Conservation (phyloP, 2,113 vertebrate genomes). For the Brachionichthys hirsutus region DNA sequence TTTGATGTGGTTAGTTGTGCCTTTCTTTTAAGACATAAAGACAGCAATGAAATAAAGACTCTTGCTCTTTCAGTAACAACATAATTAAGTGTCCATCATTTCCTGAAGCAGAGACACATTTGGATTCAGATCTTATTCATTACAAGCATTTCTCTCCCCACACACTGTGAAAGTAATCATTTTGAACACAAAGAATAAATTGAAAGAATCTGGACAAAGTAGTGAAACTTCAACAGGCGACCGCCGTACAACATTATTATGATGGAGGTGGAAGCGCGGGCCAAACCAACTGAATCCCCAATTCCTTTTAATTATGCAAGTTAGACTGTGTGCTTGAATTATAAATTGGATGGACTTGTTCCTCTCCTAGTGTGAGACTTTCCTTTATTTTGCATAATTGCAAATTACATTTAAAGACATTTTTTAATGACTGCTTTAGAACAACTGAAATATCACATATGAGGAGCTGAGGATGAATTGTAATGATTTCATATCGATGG, state of each 20-base stretch:
- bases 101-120: background rate
- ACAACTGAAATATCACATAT: background rate
- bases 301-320: no score
- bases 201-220: no score
- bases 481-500: background rate
- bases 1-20: constrained; percentile 1
- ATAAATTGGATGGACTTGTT: no score
- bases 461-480: background rate
- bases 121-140: background rate
- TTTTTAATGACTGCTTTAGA: background rate
- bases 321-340: no score
- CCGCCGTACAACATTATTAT: no score
- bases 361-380: no score
- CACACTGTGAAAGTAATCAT: background rate
- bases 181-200: background rate
- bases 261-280: no score
- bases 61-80: constrained; percentile 1
- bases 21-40: constrained; percentile 13
- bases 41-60: background rate
- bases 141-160: background rate
- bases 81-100: constrained; percentile 1
- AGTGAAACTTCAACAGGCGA: no score
- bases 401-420: background rate
- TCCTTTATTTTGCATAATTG: background rate
- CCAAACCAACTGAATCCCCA: no score